These are phyloP conservation scores for Ephestia elutella DNA, from an alignment of 1,140 invertebrate genomes.

Conservation along the genomic window DNA sequence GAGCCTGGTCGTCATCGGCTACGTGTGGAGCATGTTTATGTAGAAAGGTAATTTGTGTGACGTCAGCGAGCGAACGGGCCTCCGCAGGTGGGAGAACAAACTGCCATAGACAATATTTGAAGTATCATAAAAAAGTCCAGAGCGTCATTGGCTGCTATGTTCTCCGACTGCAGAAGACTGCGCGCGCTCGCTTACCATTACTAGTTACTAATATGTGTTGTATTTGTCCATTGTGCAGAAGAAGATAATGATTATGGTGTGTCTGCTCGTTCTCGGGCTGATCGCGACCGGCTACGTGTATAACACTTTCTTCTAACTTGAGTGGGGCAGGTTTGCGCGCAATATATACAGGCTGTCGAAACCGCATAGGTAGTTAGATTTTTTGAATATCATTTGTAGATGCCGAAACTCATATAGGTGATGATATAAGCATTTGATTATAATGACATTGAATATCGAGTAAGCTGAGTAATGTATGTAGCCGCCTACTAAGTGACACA, in stretches of 20 bases:
- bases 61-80: conserved; percentile 29
- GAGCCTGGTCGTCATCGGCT: conserved; percentile 85
- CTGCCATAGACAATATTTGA: neutral
- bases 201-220: conserved; percentile 68
- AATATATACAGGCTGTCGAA: conserved; percentile 40
- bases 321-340: conserved; percentile 62
- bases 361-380: conserved; percentile 50
- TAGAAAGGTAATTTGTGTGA: conserved; percentile 58
- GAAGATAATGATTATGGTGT: conserved; percentile 98
- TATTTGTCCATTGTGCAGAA: conserved; percentile 86
- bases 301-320: conserved; percentile 67
- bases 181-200: conserved; percentile 37
- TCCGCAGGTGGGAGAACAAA: conserved; percentile 9
- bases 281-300: conserved; percentile 83
- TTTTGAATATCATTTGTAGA: conserved; percentile 38
- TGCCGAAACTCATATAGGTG: conserved; percentile 18
- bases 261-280: conserved; percentile 86
- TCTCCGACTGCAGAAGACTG: conserved; percentile 15
- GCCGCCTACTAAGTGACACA: neutral
- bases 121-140: too few relatives aligned
- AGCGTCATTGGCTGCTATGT: neutral
- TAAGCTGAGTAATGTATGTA: neutral
- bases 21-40: conserved; percentile 72
- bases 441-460: neutral
- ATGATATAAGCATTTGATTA: conserved; percentile 4